Conservation (phyloP, 2,888 invertebrate species). For the Odontomyia ornata region DNA sequence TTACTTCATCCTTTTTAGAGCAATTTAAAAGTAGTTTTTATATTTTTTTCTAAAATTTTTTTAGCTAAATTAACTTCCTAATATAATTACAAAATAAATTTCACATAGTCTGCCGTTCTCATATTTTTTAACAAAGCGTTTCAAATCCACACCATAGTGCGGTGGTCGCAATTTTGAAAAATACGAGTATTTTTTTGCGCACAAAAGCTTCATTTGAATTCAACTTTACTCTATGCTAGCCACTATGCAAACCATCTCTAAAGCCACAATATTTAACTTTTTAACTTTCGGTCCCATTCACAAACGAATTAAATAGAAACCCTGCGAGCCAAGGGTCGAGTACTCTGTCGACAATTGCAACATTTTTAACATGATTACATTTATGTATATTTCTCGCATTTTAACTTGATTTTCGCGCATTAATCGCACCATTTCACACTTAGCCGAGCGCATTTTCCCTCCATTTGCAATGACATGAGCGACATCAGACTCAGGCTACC, state of each 20-base stretch:
- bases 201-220: not conserved
- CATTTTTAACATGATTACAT: constrained; percentile 23
- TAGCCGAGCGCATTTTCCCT: not conserved
- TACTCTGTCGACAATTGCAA: constrained; percentile 20
- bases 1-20: too few relatives aligned
- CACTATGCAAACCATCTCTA: too few relatives aligned
- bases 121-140: too few relatives aligned
- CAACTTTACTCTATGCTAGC: not conserved
- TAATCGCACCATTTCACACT: constrained; percentile 30
- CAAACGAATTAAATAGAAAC: not conserved
- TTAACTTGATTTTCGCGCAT: constrained; percentile 19
- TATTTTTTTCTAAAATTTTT: too few relatives aligned
- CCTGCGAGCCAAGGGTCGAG: not conserved
- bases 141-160: too few relatives aligned
- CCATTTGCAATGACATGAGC: not conserved
- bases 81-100: too few relatives aligned
- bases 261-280: not conserved
- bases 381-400: constrained; percentile 19
- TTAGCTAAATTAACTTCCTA: too few relatives aligned
- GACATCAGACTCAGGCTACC: not conserved
- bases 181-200: not conserved
- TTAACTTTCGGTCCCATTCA: too few relatives aligned
- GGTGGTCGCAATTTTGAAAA: too few relatives aligned
- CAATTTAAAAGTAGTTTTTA: too few relatives aligned
- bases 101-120: too few relatives aligned